Percentiles rank a stretch among this genome's conserved stretches.
phyloP scores from a whole-genome alignment of 2,113 vertebrate species.

The Panthera leo region DNA sequence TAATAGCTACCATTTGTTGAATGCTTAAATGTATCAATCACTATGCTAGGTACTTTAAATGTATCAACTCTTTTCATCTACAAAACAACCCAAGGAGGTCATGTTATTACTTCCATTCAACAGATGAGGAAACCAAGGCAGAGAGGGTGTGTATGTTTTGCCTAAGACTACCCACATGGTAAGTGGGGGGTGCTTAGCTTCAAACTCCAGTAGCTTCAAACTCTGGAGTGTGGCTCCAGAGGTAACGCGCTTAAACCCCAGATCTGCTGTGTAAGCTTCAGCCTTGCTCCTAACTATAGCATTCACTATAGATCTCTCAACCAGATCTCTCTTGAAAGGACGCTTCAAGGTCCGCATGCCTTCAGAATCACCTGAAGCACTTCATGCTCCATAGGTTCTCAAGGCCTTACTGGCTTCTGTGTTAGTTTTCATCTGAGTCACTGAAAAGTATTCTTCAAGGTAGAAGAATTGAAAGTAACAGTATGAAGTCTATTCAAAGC shows the following conservation, averaged over 20 bases:
- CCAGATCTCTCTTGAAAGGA: not conserved
- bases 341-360: not conserved
- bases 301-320: not conserved
- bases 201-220: not conserved
- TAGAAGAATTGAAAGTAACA: not conserved
- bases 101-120: not conserved
- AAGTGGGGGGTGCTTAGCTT: not conserved
- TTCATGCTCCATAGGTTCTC: not conserved
- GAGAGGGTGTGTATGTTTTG: not conserved
- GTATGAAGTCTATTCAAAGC: not conserved
- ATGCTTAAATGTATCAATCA: not conserved
- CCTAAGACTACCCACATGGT: not conserved
- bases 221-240: not conserved
- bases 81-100: not conserved
- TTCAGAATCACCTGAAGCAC: not conserved
- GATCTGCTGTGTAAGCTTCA: not conserved
- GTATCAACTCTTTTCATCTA: not conserved
- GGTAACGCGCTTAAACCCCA: not conserved
- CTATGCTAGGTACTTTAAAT: not conserved
- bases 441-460: not conserved
- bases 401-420: not conserved
- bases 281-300: not conserved
- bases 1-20: not conserved
- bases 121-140: conserved; percentile 1
- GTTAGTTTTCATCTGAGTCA: not conserved